These are phyloP conservation scores for Thymelicus lineola DNA, from an alignment of 2,888 invertebrate genomes.

Conservation along the genomic window DNA sequence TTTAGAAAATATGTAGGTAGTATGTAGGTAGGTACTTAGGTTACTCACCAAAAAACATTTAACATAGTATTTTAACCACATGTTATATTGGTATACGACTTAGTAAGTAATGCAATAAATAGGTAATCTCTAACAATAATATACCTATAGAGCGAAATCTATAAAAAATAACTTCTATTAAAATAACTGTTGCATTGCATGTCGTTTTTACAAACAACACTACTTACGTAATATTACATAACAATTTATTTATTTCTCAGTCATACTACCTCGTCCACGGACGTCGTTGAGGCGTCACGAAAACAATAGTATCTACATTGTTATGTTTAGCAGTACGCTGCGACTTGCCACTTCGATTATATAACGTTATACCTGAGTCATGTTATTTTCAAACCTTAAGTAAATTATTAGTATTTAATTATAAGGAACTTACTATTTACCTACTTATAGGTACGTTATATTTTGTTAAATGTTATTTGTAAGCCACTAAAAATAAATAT, in stretches of 20 bases:
- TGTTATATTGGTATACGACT: too few relatives aligned
- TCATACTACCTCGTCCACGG: neutral
- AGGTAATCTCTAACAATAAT: neutral
- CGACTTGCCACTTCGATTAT: neutral
- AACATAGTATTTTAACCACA: too few relatives aligned
- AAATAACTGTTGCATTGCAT: neutral
- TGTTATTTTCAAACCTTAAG: too few relatives aligned
- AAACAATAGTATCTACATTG: neutral
- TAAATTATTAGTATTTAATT: too few relatives aligned
- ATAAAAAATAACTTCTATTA: conserved; percentile 1
- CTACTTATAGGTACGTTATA: too few relatives aligned
- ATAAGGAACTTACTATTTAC: too few relatives aligned
- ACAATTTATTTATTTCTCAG: conserved; percentile 8
- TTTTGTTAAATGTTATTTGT: too few relatives aligned
- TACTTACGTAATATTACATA: conserved; percentile 27
- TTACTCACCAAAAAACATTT: too few relatives aligned
- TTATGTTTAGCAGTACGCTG: neutral
- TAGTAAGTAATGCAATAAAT: neutral
- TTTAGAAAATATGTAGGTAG: too few relatives aligned
- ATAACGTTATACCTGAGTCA: neutral
- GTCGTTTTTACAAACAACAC: neutral
- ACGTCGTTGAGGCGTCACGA: neutral
- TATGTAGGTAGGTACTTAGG: too few relatives aligned
- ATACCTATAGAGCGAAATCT: neutral
- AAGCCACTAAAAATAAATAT: too few relatives aligned